Percentiles rank a stretch among this genome's conserved stretches.
Evolutionary conservation across 2,888 invertebrate species (phyloP).

Genomic region (Hermaeophaga mercurialis): DNA sequence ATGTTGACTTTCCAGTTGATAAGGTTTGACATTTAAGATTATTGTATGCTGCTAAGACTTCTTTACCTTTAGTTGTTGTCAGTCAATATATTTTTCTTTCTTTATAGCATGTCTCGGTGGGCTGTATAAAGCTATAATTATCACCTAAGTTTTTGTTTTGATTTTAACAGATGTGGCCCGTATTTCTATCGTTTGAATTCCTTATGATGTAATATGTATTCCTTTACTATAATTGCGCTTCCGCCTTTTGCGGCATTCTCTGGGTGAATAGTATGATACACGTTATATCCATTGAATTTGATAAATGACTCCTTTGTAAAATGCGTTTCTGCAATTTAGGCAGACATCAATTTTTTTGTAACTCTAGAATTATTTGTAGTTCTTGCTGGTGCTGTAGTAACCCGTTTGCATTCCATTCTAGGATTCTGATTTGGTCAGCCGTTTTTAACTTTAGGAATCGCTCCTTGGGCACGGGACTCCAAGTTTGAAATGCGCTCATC

Average conservation of each 20-base stretch:
- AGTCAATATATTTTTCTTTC: too few species aligned
- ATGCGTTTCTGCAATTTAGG: background rate
- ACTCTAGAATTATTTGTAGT: background rate
- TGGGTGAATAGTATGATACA: conserved; percentile 1
- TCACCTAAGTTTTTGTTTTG: too few species aligned
- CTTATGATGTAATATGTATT: background rate
- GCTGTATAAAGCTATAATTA: too few species aligned
- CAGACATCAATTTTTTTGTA: conserved; percentile 12
- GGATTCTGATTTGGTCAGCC: conserved; percentile 6
- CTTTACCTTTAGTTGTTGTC: background rate
- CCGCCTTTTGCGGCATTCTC: background rate
- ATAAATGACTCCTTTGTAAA: background rate
- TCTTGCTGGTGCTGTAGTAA: too few species aligned
- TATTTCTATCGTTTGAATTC: too few species aligned
- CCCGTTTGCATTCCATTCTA: conserved; percentile 4
- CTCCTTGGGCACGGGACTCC: conserved; percentile 9
- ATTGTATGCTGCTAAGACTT: background rate
- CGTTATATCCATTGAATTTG: background rate
- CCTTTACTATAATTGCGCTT: conserved; percentile 2
- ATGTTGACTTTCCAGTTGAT: background rate
- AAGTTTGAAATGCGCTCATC: conserved; percentile 6
- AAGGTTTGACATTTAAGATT: background rate
- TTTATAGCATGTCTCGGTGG: too few species aligned
- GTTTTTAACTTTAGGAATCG: conserved; percentile 1
- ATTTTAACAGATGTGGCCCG: too few species aligned